Conservation (phyloP, 2,888 invertebrate genomes). For the Formica aserva region DNA sequence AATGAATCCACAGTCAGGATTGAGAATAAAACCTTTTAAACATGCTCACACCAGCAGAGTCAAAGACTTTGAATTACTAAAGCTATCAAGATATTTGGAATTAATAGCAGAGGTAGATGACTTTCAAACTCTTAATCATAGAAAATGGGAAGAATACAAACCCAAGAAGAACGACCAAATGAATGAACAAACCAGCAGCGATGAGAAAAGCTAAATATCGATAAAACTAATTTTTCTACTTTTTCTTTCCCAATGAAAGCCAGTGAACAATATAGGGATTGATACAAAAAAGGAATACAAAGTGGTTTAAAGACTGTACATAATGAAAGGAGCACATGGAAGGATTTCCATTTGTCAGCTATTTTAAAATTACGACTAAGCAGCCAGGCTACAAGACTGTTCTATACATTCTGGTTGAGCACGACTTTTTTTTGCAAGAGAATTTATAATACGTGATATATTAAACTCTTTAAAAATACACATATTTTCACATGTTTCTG, state of each 20-base stretch:
- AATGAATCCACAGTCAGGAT: slow-evolving; percentile 98
- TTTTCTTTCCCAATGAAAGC: slow-evolving; percentile 44
- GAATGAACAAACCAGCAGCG: slow-evolving; percentile 37
- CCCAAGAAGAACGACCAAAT: slow-evolving; percentile 83
- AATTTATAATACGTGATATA: slow-evolving; percentile 25
- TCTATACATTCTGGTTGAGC: slow-evolving; percentile 27
- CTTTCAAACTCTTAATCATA: slow-evolving; percentile 94
- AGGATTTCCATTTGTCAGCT: slow-evolving; percentile 11
- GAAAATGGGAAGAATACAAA: slow-evolving; percentile 95
- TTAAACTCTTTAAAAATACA: slow-evolving; percentile 50
- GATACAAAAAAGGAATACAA: background rate
- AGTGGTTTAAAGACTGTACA: slow-evolving; percentile 38
- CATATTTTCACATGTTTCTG: slow-evolving; percentile 72
- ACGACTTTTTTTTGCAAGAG: slow-evolving; percentile 6
- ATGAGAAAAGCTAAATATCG: slow-evolving; percentile 51
- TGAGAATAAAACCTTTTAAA: slow-evolving; percentile 95
- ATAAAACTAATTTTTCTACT: background rate
- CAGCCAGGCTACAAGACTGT: slow-evolving; percentile 53
- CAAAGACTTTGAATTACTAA: slow-evolving; percentile 93
- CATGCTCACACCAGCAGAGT: slow-evolving; percentile 96
- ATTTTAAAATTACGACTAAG: slow-evolving; percentile 32
- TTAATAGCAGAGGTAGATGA: slow-evolving; percentile 94
- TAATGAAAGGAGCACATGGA: background rate
- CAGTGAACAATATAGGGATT: background rate
- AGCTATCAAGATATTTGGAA: slow-evolving; percentile 93